Evolutionary conservation across 2,888 invertebrate genomes (phyloP).

Genomic region (Diarsia mendica): DNA sequence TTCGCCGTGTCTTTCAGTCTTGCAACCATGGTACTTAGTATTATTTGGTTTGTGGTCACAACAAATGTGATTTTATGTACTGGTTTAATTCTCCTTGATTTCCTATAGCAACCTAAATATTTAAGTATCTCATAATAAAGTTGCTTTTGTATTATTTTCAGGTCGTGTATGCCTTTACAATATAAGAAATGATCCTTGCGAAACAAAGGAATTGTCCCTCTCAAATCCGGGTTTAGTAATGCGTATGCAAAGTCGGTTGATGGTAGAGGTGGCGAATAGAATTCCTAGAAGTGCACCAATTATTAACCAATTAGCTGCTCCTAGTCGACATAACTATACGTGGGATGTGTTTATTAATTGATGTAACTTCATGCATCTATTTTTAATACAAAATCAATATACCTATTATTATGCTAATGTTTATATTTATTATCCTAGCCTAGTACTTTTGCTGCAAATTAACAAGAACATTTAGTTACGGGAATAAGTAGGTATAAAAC

Average conservation of each 20-base stretch:
- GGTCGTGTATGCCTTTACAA: constrained; percentile 80
- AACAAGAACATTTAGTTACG: no score
- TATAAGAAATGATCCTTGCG: constrained; percentile 83
- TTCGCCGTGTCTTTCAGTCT: not conserved
- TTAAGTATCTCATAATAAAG: not conserved
- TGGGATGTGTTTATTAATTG: constrained; percentile 77
- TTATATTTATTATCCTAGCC: constrained; percentile 1
- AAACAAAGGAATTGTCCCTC: constrained; percentile 76
- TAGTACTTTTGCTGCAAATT: not conserved
- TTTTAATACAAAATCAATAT: no score
- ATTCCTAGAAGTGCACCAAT: constrained; percentile 74
- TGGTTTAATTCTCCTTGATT: not conserved
- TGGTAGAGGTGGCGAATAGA: constrained; percentile 72
- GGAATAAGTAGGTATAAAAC: not conserved
- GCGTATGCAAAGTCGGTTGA: constrained; percentile 68
- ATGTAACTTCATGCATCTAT: not conserved
- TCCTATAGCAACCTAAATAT: not conserved
- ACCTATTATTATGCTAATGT: not conserved
- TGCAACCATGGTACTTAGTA: not conserved
- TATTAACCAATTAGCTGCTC: constrained; percentile 76
- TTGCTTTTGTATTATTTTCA: constrained; percentile 66
- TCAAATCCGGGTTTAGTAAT: constrained; percentile 72
- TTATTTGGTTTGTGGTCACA: not conserved
- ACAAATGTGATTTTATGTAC: not conserved
- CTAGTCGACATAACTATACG: constrained; percentile 78